Conservation (phyloP, 2,113 vertebrate species). For the Dolichotis patagonum region DNA sequence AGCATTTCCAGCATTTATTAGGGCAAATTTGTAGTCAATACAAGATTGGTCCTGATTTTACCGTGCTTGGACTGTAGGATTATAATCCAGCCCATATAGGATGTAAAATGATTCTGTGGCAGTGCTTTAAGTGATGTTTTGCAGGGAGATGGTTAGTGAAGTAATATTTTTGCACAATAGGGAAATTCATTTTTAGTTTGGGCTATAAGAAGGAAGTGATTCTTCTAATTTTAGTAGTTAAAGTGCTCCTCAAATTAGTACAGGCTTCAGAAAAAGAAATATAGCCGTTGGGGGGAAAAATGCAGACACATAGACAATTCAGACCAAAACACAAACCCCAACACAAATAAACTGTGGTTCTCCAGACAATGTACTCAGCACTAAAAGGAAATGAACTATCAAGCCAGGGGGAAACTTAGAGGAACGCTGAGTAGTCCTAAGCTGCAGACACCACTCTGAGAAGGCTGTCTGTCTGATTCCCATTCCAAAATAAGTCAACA, state of each 20-base stretch:
- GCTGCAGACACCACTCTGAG: not conserved
- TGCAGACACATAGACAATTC: not conserved
- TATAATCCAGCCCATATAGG: not conserved
- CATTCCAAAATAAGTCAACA: not conserved
- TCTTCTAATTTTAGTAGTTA: slow-evolving; percentile 43
- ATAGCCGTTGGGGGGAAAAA: not conserved
- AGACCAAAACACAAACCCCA: not conserved
- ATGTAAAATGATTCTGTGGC: not conserved
- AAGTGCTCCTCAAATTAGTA: slow-evolving; percentile 23
- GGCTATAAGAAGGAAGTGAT: not conserved
- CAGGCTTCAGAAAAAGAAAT: slow-evolving; percentile 19
- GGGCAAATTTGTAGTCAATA: not conserved
- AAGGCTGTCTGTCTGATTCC: not conserved
- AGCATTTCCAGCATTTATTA: not conserved
- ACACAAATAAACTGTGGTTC: not conserved
- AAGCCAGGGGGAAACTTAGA: not conserved
- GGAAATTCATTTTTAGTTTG: slow-evolving; percentile 33
- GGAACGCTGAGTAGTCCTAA: not conserved
- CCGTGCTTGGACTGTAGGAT: not conserved
- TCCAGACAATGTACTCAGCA: not conserved
- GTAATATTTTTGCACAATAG: not conserved
- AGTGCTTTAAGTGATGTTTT: not conserved
- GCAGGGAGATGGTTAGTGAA: not conserved
- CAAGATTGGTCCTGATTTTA: not conserved
- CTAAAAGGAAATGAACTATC: not conserved